Percentiles rank a stretch among this genome's conserved stretches.
phyloP scores from a whole-genome alignment of 2,888 invertebrate species.

The Volucella inflata region DNA sequence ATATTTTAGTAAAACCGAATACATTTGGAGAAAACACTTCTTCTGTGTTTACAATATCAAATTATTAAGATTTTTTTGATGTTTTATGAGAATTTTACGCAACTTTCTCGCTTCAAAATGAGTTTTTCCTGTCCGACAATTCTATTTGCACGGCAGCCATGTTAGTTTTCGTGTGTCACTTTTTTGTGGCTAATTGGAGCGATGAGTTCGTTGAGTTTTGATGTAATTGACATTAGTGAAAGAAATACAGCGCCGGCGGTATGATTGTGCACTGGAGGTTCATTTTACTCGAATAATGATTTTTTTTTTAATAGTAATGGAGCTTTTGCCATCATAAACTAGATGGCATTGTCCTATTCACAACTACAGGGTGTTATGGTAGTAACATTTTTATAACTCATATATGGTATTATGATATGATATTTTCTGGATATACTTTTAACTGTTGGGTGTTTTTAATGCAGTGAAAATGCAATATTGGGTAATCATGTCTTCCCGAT shows the following conservation, averaged over 20 bases:
- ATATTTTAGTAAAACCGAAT: conserved; percentile 29
- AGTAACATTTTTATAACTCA: too few relatives aligned
- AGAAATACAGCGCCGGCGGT: conserved; percentile 2
- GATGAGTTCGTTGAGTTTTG: conserved; percentile 47
- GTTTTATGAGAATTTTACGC: conserved; percentile 66
- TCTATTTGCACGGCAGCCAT: conserved; percentile 76
- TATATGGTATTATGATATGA: too few relatives aligned
- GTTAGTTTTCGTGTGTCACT: conserved; percentile 70
- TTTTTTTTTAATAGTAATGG: not conserved
- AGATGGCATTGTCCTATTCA: not conserved
- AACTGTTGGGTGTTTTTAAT: too few relatives aligned
- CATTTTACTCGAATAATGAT: not conserved
- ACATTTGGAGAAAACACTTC: conserved; percentile 40
- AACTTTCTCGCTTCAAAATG: conserved; percentile 68
- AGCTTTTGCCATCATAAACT: not conserved
- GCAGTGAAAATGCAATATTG: too few relatives aligned
- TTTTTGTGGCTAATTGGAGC: conserved; percentile 39
- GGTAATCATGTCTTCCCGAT: too few relatives aligned
- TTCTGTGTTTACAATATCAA: conserved; percentile 12
- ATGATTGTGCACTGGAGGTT: not conserved
- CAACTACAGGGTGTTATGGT: too few relatives aligned
- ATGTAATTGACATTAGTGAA: conserved; percentile 32
- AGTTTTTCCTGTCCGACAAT: conserved; percentile 66
- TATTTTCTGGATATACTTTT: too few relatives aligned
- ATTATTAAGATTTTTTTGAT: conserved; percentile 36